A percentile compares a stretch with the other conserved stretches of the same genome.
phyloP scores from a whole-genome alignment of 2,113 vertebrate species.

The Sylvia atricapilla region DNA sequence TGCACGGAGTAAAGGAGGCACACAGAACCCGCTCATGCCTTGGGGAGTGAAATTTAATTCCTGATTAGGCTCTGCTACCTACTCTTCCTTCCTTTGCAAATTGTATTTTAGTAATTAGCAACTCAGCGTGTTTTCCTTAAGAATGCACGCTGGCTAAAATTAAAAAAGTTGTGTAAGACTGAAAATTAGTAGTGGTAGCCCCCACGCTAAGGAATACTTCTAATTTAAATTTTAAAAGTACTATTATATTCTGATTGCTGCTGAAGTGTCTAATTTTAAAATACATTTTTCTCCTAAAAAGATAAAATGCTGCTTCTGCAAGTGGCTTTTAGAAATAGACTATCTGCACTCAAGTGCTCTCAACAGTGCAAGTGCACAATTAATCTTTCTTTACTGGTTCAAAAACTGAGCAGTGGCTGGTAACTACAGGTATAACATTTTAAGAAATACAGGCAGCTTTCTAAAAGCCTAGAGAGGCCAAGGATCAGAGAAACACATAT shows the following conservation, averaged over 20 bases:
- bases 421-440: not conserved
- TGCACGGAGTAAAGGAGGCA: not conserved
- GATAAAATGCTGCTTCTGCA: not conserved
- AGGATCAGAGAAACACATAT: not conserved
- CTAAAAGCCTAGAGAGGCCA: not conserved
- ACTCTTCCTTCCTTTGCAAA: not conserved
- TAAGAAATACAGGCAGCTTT: not conserved
- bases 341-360: not conserved
- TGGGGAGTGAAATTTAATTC: not conserved
- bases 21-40: conserved; percentile 4
- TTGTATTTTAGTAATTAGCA: not conserved
- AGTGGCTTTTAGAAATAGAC: not conserved
- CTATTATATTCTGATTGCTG: not conserved
- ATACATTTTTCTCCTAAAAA: not conserved
- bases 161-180: not conserved
- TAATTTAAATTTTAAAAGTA: not conserved
- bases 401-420: not conserved
- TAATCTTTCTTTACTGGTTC: not conserved
- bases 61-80: not conserved
- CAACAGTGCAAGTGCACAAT: not conserved
- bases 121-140: not conserved
- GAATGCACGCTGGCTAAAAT: not conserved
- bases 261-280: not conserved
- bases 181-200: not conserved
- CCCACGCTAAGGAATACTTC: not conserved